phyloP scores from a whole-genome alignment of 1,140 invertebrate genomes.

The Micrasema longulum region DNA sequence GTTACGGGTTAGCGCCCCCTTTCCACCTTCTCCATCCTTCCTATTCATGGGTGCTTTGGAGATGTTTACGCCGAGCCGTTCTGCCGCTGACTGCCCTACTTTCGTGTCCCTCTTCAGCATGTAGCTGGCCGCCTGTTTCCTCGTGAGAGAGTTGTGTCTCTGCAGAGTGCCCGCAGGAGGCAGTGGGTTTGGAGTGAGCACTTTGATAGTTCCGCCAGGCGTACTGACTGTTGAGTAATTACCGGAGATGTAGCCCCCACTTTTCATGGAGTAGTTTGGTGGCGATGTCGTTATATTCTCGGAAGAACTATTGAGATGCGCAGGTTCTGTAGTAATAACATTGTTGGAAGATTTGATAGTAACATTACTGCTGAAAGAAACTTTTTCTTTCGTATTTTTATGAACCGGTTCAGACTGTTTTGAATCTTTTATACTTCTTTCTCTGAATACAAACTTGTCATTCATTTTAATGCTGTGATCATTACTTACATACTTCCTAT shows the following conservation, averaged over 20 bases:
- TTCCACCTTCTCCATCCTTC: conserved; percentile 49
- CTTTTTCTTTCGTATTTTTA: conserved; percentile 63
- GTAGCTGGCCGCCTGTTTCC: conserved; percentile 69
- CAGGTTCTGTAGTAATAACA: conserved; percentile 67
- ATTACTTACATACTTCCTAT: conserved; percentile 57
- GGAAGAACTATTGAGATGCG: conserved; percentile 56
- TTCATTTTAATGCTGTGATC: conserved; percentile 57
- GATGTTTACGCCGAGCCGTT: conserved; percentile 63
- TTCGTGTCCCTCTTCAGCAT: conserved; percentile 62
- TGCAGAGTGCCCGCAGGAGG: conserved; percentile 66
- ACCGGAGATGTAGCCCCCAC: conserved; percentile 45
- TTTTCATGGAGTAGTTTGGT: conserved; percentile 58
- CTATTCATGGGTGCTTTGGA: conserved; percentile 57
- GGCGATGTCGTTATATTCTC: conserved; percentile 60
- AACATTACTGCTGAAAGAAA: conserved; percentile 66
- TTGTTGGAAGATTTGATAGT: conserved; percentile 67
- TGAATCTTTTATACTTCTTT: conserved; percentile 46
- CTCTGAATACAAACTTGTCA: conserved; percentile 49
- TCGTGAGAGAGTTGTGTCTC: conserved; percentile 70
- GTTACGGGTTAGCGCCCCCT: conserved; percentile 72
- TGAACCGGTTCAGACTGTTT: conserved; percentile 57
- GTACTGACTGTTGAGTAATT: conserved; percentile 51
- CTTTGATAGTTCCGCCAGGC: conserved; percentile 60
- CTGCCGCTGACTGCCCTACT: conserved; percentile 62
- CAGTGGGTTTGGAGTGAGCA: conserved; percentile 60